Evolutionary conservation across 2,888 invertebrate species (phyloP).

Genomic region (Lamellibrachia satsuma): DNA sequence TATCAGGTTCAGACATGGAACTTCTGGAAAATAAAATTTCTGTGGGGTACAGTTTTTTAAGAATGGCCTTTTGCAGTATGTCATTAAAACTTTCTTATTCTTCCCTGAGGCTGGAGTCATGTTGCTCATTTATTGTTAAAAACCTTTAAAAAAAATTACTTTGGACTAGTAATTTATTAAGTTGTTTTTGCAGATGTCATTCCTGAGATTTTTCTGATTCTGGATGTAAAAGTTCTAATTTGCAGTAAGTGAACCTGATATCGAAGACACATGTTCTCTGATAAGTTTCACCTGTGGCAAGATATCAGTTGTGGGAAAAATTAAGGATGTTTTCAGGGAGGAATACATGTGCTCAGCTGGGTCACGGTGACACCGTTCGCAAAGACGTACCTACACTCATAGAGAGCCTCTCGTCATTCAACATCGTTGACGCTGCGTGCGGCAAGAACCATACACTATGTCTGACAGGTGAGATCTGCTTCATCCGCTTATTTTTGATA

Average conservation of each 20-base stretch:
- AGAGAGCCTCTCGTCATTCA: constrained; percentile 78
- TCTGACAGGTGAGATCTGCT: constrained; percentile 74
- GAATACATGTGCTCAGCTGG: constrained; percentile 86
- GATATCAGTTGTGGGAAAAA: neutral
- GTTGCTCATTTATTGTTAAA: neutral
- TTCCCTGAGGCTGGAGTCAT: too few relatives aligned
- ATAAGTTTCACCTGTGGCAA: neutral
- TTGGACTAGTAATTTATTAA: neutral
- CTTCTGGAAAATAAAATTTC: too few relatives aligned
- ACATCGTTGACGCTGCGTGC: constrained; percentile 85
- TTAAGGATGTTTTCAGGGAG: constrained; percentile 67
- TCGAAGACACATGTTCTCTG: neutral
- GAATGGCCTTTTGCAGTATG: too few relatives aligned
- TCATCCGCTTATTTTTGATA: neutral
- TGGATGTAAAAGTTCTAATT: neutral
- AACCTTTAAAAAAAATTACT: neutral
- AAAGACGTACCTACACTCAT: constrained; percentile 80
- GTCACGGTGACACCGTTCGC: constrained; percentile 79
- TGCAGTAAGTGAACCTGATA: neutral
- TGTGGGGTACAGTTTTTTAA: too few relatives aligned
- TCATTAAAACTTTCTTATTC: too few relatives aligned
- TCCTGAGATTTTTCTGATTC: neutral
- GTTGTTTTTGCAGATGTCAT: neutral
- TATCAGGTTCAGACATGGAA: too few relatives aligned
- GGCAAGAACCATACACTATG: constrained; percentile 89